Percentiles rank a stretch among this genome's conserved stretches.
Conservation (phyloP, 2,888 invertebrate genomes). For the Trachelus troglodyta region DNA sequence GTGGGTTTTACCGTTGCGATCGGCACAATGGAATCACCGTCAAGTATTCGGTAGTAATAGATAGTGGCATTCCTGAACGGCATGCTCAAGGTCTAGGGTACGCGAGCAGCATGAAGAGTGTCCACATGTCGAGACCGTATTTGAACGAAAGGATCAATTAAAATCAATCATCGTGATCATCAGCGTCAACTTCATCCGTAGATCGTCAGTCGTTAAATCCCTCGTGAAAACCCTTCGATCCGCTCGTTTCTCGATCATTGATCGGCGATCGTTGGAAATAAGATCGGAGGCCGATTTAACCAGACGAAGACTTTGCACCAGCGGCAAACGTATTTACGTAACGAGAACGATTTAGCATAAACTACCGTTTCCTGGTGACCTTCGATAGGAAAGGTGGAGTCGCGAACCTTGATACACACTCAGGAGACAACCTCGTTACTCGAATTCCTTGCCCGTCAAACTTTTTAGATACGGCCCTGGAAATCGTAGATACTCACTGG, state of each 20-base stretch:
- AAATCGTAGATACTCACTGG: background rate
- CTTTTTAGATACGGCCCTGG: background rate
- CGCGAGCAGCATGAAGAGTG: constrained; percentile 1
- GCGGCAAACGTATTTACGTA: constrained; percentile 13
- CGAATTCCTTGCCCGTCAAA: background rate
- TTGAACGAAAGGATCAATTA: background rate
- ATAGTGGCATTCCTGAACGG: background rate
- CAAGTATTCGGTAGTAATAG: background rate
- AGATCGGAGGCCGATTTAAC: background rate
- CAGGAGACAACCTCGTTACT: constrained; percentile 6
- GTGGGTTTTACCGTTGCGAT: background rate
- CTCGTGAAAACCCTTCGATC: background rate
- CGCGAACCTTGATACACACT: constrained; percentile 41
- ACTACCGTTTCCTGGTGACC: constrained; percentile 38
- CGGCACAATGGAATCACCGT: background rate
- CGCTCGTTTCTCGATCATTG: no score
- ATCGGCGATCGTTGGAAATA: background rate
- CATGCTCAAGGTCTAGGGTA: constrained; percentile 3
- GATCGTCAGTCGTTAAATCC: background rate
- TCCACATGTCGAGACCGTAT: background rate
- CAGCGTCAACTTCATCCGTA: no score
- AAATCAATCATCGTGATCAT: background rate
- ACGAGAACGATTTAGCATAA: constrained; percentile 30
- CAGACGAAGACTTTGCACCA: background rate
- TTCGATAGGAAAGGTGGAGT: constrained; percentile 36